phyloP scores from a whole-genome alignment of 2,888 invertebrate species.

The Sarcophaga caerulescens region DNA sequence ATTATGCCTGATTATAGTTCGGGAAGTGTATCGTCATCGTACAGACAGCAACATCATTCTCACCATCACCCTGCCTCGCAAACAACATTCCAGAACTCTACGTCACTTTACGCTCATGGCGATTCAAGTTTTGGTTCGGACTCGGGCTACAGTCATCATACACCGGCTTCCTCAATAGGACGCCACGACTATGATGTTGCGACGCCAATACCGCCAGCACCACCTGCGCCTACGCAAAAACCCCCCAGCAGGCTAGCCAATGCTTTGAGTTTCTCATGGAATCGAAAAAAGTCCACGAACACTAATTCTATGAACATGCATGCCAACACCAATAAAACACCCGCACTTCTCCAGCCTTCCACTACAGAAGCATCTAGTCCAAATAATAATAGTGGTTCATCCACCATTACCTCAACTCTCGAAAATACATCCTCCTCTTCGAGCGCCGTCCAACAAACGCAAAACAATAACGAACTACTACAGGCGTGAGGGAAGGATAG shows the following conservation, averaged over 20 bases:
- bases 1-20: constrained; percentile 74
- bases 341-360: constrained; percentile 54
- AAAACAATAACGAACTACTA: constrained; percentile 69
- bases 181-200: constrained; percentile 77
- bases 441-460: constrained; percentile 47
- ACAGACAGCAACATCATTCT: constrained; percentile 55
- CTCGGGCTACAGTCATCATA: constrained; percentile 90
- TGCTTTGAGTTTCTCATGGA: constrained; percentile 77
- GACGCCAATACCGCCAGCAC: constrained; percentile 67
- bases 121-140: constrained; percentile 92
- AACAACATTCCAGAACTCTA: constrained; percentile 66
- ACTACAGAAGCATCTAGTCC: constrained; percentile 74
- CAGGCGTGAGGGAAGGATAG: constrained; percentile 57
- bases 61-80: constrained; percentile 61
- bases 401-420: constrained; percentile 75
- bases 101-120: constrained; percentile 84
- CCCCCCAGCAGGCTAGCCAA: constrained; percentile 75
- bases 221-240: constrained; percentile 69
- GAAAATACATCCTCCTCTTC: constrained; percentile 71
- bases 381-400: constrained; percentile 76
- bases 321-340: constrained; percentile 51
- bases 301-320: constrained; percentile 59
- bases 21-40: constrained; percentile 57
- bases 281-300: constrained; percentile 71
- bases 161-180: constrained; percentile 79